phyloP scores from a whole-genome alignment of 2,888 invertebrate species.

The Drosophila neonasuta region DNA sequence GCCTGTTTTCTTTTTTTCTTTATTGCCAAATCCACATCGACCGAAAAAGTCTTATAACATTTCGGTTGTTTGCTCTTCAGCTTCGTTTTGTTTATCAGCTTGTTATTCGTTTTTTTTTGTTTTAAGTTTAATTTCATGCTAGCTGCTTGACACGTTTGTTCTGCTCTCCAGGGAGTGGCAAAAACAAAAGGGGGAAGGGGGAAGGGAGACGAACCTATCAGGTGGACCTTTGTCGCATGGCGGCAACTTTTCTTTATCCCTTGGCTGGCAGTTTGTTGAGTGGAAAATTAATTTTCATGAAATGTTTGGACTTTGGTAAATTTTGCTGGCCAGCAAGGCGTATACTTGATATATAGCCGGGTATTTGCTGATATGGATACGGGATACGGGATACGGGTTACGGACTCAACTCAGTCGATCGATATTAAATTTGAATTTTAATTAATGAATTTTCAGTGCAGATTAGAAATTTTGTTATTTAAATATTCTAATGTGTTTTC shows the following conservation, averaged over 20 bases:
- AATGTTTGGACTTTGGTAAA: conserved; percentile 22
- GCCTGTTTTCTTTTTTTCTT: conserved; percentile 1
- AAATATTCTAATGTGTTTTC: background rate
- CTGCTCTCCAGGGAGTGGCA: conserved; percentile 10
- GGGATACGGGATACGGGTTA: background rate
- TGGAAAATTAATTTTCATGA: conserved; percentile 54
- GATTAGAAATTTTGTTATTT: background rate
- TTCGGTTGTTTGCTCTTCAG: conserved; percentile 42
- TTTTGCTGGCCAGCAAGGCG: conserved; percentile 2
- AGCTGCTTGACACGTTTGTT: conserved; percentile 44
- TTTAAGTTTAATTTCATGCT: conserved; percentile 63
- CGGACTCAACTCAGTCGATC: background rate
- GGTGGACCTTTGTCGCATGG: conserved; percentile 25
- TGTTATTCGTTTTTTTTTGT: conserved; percentile 37
- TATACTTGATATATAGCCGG: conserved; percentile 3
- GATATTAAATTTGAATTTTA: conserved; percentile 1
- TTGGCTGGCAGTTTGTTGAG: conserved; percentile 42
- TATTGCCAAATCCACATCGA: conserved; percentile 14
- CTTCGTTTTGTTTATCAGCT: conserved; percentile 46
- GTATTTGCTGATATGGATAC: background rate
- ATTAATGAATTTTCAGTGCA: background rate
- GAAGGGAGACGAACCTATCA: conserved; percentile 3
- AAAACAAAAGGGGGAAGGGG: background rate
- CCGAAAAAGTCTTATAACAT: conserved; percentile 26
- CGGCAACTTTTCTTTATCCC: conserved; percentile 52